Percentiles rank a stretch among this genome's conserved stretches.
Conservation (phyloP, 2,113 vertebrate genomes). For the Emydura subglobosa region DNA sequence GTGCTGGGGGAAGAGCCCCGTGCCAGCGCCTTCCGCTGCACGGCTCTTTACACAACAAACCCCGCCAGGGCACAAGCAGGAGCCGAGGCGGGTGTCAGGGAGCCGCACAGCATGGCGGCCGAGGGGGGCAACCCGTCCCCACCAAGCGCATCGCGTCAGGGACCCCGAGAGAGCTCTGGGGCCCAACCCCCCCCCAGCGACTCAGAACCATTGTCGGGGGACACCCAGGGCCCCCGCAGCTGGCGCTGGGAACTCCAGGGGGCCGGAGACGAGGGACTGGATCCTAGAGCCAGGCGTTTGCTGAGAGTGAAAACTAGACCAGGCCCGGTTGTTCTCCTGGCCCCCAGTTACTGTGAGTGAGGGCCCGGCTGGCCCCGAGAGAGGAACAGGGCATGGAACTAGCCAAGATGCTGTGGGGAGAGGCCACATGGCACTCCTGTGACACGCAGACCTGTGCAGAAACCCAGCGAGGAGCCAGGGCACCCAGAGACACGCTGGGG, state of each 20-base stretch:
- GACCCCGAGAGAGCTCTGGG: neutral
- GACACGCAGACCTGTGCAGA: neutral
- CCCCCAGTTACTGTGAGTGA: no score
- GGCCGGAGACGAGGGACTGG: neutral
- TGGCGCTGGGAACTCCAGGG: no score
- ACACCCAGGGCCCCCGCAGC: neutral
- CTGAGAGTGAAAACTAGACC: no score
- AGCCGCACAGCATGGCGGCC: neutral
- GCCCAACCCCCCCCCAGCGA: rapidly evolving
- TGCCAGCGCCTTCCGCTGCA: neutral
- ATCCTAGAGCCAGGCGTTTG: rapidly evolving
- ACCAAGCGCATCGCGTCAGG: neutral
- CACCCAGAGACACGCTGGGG: neutral
- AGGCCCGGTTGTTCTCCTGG: no score
- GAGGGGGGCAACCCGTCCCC: neutral
- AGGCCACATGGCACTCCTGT: neutral
- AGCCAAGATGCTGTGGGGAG: no score
- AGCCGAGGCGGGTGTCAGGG: neutral
- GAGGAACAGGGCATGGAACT: no score
- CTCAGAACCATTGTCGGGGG: neutral
- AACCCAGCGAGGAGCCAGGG: neutral
- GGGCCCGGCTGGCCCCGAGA: no score
- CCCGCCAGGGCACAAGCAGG: neutral
- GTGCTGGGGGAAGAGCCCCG: neutral
- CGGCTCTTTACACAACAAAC: rapidly evolving